Evolutionary conservation across 2,888 invertebrate genomes (phyloP).

Genomic region (Drosophila anomelani): DNA sequence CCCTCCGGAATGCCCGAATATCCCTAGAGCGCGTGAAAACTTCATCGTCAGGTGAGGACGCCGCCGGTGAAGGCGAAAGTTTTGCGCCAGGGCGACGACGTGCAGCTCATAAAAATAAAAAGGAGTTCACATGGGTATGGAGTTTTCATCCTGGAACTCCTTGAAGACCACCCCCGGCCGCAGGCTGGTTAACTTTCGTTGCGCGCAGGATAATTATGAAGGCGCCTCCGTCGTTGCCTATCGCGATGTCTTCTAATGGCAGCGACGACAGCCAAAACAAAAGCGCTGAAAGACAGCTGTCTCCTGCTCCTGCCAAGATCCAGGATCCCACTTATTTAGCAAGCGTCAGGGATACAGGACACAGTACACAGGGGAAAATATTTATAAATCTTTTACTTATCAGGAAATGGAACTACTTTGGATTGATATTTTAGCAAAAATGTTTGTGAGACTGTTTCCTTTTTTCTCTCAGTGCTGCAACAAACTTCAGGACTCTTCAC

Average conservation of each 20-base stretch:
- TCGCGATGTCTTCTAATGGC: conserved; percentile 61
- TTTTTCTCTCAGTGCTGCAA: not conserved
- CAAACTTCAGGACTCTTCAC: not conserved
- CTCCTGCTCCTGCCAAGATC: conserved; percentile 14
- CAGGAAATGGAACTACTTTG: not conserved
- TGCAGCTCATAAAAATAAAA: conserved; percentile 65
- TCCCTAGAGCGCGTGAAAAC: conserved; percentile 21
- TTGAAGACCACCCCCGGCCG: not conserved
- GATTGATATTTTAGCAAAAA: too few relatives aligned
- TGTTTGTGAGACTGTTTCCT: too few relatives aligned
- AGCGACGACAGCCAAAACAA: conserved; percentile 74
- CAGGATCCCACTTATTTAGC: conserved; percentile 5
- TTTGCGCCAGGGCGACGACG: conserved; percentile 58
- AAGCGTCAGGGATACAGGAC: conserved; percentile 25
- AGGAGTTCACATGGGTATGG: conserved; percentile 37
- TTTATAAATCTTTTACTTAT: not conserved
- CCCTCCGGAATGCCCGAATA: conserved; percentile 20
- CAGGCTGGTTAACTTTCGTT: conserved; percentile 26
- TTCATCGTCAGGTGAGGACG: conserved; percentile 31
- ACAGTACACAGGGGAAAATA: conserved; percentile 27
- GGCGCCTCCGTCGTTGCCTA: conserved; percentile 41
- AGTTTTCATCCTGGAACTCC: not conserved
- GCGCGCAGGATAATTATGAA: conserved; percentile 70
- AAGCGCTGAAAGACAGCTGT: conserved; percentile 67
- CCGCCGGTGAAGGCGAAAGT: conserved; percentile 54